Evolutionary conservation across 2,888 invertebrate species (phyloP).

Genomic region (Lypha dubia): DNA sequence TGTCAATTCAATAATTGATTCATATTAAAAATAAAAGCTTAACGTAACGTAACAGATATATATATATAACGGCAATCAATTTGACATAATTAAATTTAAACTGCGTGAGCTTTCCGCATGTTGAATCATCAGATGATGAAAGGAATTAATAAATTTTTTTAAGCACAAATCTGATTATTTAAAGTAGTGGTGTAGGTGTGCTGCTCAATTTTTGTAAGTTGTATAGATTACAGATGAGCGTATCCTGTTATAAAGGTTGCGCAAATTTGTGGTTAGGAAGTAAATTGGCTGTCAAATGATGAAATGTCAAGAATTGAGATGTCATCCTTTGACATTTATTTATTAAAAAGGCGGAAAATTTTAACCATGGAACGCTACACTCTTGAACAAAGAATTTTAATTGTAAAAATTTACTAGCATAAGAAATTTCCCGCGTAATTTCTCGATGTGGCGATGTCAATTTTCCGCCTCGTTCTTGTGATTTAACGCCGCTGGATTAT

Average conservation of each 20-base stretch:
- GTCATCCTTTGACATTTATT: too few species aligned
- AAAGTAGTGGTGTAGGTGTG: background rate
- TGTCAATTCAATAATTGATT: slow-evolving; percentile 65
- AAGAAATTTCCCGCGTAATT: too few species aligned
- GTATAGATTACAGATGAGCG: background rate
- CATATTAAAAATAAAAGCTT: slow-evolving; percentile 23
- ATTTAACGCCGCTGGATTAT: too few species aligned
- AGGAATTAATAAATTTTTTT: slow-evolving; percentile 27
- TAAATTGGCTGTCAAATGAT: too few species aligned
- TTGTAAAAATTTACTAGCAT: too few species aligned
- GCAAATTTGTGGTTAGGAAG: background rate
- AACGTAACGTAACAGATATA: slow-evolving; percentile 30
- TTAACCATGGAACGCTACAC: too few species aligned
- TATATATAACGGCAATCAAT: slow-evolving; percentile 2
- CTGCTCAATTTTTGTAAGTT: background rate
- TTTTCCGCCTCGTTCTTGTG: too few species aligned
- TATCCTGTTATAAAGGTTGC: background rate
- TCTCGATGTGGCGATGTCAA: too few species aligned
- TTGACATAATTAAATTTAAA: slow-evolving; percentile 28
- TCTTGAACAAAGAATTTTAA: too few species aligned
- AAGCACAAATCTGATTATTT: background rate
- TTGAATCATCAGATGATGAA: slow-evolving; percentile 8
- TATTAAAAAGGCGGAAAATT: too few species aligned
- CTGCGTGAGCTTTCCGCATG: background rate
- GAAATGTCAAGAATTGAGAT: too few species aligned